Evolutionary conservation across 1,140 invertebrate species (phyloP).

Genomic region (Ooceraea biroi): DNA sequence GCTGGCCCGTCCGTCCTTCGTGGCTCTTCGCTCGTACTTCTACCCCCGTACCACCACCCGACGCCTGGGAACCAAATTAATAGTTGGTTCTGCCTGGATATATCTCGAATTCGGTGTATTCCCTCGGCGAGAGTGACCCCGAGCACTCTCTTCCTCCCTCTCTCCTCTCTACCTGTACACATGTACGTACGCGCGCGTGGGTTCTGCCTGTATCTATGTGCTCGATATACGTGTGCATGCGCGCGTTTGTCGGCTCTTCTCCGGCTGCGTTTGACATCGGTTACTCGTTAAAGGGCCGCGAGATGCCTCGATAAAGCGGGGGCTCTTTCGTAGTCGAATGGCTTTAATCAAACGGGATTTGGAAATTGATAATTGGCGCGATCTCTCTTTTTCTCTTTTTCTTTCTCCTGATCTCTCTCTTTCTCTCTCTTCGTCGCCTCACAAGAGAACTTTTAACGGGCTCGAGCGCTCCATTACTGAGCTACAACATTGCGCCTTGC

Average conservation of each 20-base stretch:
- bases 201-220: neutral
- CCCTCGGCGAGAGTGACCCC: slow-evolving; percentile 70
- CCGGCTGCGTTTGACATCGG: slow-evolving; percentile 77
- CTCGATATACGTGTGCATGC: slow-evolving; percentile 3
- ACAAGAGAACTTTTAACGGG: slow-evolving; percentile 46
- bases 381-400: slow-evolving; percentile 36
- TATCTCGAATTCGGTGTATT: slow-evolving; percentile 82
- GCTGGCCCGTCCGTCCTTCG: slow-evolving; percentile 46
- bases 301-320: slow-evolving; percentile 75
- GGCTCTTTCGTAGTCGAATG: slow-evolving; percentile 73
- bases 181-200: slow-evolving; percentile 20
- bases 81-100: slow-evolving; percentile 83
- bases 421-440: slow-evolving; percentile 22
- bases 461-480: slow-evolving; percentile 5
- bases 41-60: slow-evolving; percentile 59
- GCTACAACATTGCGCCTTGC: slow-evolving; percentile 20
- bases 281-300: slow-evolving; percentile 75
- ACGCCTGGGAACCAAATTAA: slow-evolving; percentile 86
- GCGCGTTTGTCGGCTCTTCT: slow-evolving; percentile 65
- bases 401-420: neutral
- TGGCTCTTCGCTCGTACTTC: slow-evolving; percentile 59
- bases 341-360: slow-evolving; percentile 74
- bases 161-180: slow-evolving; percentile 31
- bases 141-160: slow-evolving; percentile 53
- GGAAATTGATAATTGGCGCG: slow-evolving; percentile 73